Conservation (phyloP, 2,888 invertebrate genomes). For the Chaetoderma sp. region DNA sequence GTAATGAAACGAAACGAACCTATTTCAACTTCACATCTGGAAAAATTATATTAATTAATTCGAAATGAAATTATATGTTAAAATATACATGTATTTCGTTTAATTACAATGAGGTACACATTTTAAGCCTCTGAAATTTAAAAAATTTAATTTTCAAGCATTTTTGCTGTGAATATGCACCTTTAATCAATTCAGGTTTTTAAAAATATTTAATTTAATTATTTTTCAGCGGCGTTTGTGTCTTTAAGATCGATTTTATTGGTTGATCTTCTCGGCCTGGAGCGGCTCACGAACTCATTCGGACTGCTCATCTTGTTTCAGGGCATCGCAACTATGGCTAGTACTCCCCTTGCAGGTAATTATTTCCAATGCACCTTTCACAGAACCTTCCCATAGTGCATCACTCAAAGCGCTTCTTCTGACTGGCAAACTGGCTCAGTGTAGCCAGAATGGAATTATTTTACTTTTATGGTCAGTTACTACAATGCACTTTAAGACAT, state of each 20-base stretch:
- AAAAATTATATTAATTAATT: too few relatives aligned
- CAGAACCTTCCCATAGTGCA: neutral
- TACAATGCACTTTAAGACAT: too few relatives aligned
- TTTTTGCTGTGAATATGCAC: too few relatives aligned
- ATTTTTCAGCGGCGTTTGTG: constrained; percentile 88
- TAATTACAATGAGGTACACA: too few relatives aligned
- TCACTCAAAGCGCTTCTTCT: neutral
- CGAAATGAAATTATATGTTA: too few relatives aligned
- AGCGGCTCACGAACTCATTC: constrained; percentile 71
- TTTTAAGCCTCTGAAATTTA: too few relatives aligned
- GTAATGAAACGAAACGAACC: too few relatives aligned
- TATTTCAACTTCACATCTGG: too few relatives aligned
- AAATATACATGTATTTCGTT: too few relatives aligned
- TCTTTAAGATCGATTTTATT: constrained; percentile 80
- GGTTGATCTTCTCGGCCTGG: constrained; percentile 72
- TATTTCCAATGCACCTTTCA: neutral
- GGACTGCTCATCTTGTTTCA: constrained; percentile 72
- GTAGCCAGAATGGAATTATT: neutral
- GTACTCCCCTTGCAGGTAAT: constrained; percentile 71
- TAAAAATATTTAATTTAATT: too few relatives aligned
- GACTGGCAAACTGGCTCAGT: neutral
- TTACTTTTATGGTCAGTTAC: neutral
- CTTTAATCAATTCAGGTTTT: too few relatives aligned
- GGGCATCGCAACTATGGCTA: constrained; percentile 70
- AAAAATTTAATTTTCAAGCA: too few relatives aligned